Conservation (phyloP, 2,888 invertebrate genomes). For the Pimpla rufipes region DNA sequence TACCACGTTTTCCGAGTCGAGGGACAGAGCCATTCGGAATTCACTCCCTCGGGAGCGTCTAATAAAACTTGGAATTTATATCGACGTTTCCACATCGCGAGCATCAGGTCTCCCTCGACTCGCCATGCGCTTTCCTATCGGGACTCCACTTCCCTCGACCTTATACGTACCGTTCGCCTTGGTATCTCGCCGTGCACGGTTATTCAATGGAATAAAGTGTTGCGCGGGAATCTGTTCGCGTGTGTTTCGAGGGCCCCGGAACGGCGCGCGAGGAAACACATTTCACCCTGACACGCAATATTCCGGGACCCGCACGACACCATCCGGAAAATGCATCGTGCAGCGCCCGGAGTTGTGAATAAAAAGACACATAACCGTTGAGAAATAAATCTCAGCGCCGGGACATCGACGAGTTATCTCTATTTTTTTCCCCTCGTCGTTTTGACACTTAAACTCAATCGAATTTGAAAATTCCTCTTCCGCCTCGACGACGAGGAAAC, state of each 20-base stretch:
- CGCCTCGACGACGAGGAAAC: not conserved
- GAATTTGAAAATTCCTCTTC: slow-evolving; percentile 27
- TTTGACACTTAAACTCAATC: slow-evolving; percentile 10
- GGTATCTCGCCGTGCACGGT: slow-evolving; percentile 5
- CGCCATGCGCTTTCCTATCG: slow-evolving; percentile 15
- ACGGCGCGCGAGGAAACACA: slow-evolving; percentile 5
- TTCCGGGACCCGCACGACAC: not conserved
- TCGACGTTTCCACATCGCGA: slow-evolving; percentile 57
- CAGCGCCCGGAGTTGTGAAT: not conserved
- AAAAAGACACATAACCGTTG: not conserved
- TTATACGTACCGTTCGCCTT: slow-evolving; percentile 13
- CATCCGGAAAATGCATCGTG: slow-evolving; percentile 16
- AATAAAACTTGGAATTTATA: slow-evolving; percentile 67
- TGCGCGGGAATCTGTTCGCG: slow-evolving; percentile 14
- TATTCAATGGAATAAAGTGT: slow-evolving; percentile 13
- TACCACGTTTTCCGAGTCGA: not conserved
- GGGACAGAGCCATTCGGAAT: slow-evolving; percentile 25
- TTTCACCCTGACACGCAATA: slow-evolving; percentile 33
- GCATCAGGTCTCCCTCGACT: slow-evolving; percentile 21
- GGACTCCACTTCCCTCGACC: not conserved
- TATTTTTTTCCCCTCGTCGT: not conserved
- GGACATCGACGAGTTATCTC: not conserved
- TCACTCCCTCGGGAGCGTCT: slow-evolving; percentile 33
- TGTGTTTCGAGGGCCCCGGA: slow-evolving; percentile 5
- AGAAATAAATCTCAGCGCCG: not conserved